Base-by-base conservation (phyloP, 2,888 invertebrate species). In the Plagodis dolabraria region DNA sequence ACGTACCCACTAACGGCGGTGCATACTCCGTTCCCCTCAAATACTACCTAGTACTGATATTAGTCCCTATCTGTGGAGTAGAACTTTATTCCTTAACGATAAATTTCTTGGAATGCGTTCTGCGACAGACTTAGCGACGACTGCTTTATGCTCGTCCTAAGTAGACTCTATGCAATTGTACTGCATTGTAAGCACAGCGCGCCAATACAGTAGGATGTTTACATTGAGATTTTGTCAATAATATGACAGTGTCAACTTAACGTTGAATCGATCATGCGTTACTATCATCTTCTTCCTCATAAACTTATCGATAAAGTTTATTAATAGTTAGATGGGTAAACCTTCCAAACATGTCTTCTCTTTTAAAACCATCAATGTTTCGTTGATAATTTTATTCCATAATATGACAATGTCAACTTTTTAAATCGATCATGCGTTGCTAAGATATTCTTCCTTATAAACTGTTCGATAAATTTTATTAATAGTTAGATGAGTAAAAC, bases 1-100 rank as follows among this genome's bases (percentile, higher is more conserved):
- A 79, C 83, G 82, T 83, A 80, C 79, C 76, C 71, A 68, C 55
- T 48, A 56, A 10, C 54, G 48, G 48, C 72, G 40, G 40, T 40
- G 71, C 74, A 76, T 77, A 74, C 74, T 75, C 72, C 72, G 71
- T 56, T 48, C 62, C n/a, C 62, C 33, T 48, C 35, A 36, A 60
- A 53, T 60, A 47, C n/a, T 53, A 48, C 53, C 48, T 47, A 53
- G 45, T 54, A 55, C 51, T 49, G 50, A 40, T 50, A 63, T 51
- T 38, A 45, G 7, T 45, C 50, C 48, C 60, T 51, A 53, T 44
- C 38, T 34, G 50, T 38, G 43, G 44, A 43, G 6, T 44, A 52
- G 56, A 59, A 53, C 64, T 63, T 53, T 66, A 66, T 66, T 60
- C 51, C 58, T 34, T 45, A 48, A 57, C 60, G 58, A 59, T 65